These are phyloP conservation scores for Buphagus erythrorhynchus DNA, from an alignment of 2,797 vertebrate genomes.

Conservation along the genomic window DNA sequence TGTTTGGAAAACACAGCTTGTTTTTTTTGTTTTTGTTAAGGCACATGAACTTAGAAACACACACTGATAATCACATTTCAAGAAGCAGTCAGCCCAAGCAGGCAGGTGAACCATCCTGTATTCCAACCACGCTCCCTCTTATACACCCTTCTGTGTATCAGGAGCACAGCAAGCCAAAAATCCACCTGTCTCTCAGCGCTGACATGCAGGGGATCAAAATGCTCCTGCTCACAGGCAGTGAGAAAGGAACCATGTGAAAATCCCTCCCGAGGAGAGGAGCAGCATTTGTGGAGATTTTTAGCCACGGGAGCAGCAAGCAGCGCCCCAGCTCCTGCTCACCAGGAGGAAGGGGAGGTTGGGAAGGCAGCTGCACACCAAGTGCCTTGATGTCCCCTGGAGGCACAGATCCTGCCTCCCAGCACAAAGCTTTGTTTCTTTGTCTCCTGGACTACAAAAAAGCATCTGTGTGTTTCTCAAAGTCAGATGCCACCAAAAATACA, in stretches of 20 bases:
- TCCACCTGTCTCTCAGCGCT: rapidly evolving
- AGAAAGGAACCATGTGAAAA: neutral
- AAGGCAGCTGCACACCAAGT: slow-evolving; percentile 26
- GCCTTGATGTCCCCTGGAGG: slow-evolving; percentile 21
- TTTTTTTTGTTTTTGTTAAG: neutral
- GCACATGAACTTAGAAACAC: neutral
- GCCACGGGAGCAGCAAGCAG: neutral
- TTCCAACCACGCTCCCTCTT: neutral
- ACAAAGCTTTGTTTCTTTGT: slow-evolving; percentile 57
- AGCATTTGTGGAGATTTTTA: neutral
- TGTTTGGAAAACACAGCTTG: neutral
- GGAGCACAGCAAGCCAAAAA: neutral
- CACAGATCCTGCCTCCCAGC: slow-evolving; percentile 33
- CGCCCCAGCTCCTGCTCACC: neutral
- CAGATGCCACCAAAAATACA: slow-evolving; percentile 38
- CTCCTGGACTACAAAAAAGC: slow-evolving; percentile 60
- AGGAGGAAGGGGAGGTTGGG: neutral
- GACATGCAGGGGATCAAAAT: neutral
- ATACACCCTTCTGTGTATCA: rapidly evolving
- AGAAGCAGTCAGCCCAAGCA: neutral
- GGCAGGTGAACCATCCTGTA: neutral
- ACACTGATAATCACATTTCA: neutral
- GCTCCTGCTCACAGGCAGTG: neutral
- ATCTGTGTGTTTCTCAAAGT: slow-evolving; percentile 61
- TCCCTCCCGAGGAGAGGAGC: neutral